phyloP scores from a whole-genome alignment of 1,140 invertebrate genomes.

The Pogonognathellus flavescens region DNA sequence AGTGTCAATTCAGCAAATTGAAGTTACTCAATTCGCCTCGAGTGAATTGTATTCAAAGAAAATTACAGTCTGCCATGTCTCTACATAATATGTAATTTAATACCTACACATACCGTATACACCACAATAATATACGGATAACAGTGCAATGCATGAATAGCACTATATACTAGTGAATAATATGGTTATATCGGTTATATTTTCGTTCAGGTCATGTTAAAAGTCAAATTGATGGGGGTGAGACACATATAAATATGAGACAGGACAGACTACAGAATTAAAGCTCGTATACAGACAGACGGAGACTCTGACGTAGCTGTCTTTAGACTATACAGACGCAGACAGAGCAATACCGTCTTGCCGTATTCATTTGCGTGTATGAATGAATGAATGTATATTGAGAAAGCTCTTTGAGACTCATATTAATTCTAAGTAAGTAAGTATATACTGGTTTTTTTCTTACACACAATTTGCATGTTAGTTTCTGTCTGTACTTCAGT shows the following conservation, averaged over 20 bases:
- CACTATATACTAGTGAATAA: not conserved
- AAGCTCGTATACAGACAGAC: no score
- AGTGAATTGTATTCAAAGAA: slow-evolving; percentile 6
- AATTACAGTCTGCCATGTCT: not conserved
- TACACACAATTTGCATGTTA: not conserved
- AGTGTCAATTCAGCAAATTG: not conserved
- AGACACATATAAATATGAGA: not conserved
- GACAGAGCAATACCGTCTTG: not conserved
- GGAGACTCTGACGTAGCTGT: no score
- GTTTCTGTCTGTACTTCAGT: not conserved
- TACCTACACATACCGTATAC: no score
- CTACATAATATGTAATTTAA: no score
- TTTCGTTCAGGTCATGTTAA: slow-evolving; percentile 10
- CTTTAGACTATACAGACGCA: not conserved
- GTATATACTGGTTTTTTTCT: not conserved
- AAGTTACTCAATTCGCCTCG: not conserved
- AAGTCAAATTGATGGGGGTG: not conserved
- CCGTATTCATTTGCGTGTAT: no score
- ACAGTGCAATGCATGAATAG: not conserved
- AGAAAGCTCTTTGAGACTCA: not conserved
- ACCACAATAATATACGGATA: no score
- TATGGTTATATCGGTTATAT: not conserved
- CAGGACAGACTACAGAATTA: no score
- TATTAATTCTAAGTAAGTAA: not conserved
- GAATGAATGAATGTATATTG: no score